Base-by-base conservation (phyloP, 1,140 invertebrate genomes). In the Danaus plexippus region DNA sequence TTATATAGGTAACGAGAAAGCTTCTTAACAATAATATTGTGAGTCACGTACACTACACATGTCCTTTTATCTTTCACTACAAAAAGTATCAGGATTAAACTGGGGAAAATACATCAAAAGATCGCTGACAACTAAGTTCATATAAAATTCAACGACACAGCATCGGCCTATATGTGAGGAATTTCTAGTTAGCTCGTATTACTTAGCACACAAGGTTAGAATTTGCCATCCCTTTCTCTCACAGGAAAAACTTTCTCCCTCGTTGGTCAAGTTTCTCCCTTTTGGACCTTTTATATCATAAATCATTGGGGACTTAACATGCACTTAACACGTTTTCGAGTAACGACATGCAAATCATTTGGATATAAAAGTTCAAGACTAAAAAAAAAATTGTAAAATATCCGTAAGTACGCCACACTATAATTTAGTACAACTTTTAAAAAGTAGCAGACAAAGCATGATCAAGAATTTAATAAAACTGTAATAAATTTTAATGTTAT, bases 271-370 rank as follows among this genome's bases (percentile, higher is more conserved):
- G 12, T 46, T 15, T 55, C 46, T n/a, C 43, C 18, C 49, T 54
- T 44, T 22, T 53, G 55, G 44, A 49, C 62, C 54, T 60, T 64
- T 56, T 54, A 47, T 53, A 53, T 57, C 57, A 60, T 64, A 64
- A 64, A 64, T 64, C 62, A 64, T 64, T 41, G 13, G 46, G 54
- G 62, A 50, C 57, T 60, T 57, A 60, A 59, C 50, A 60, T 59
- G 59, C 59, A 62, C 57, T 67, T 67, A 63, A 67, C 64, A 63
- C 57, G 57, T 61, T 63, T 66, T 63, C 58, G 55, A 53, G 61
- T 61, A 63, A 67, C 61, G 57, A 67, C 55, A 46, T 54, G 57
- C 40, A 8, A 52, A 43, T 40, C 46, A 43, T 63, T 52, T 11
- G 56, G 41, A 47, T 53, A 59, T 41, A 56, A 56, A 61, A 15